Conservation (phyloP, 1,140 invertebrate species). For the Coelopa frigida region DNA sequence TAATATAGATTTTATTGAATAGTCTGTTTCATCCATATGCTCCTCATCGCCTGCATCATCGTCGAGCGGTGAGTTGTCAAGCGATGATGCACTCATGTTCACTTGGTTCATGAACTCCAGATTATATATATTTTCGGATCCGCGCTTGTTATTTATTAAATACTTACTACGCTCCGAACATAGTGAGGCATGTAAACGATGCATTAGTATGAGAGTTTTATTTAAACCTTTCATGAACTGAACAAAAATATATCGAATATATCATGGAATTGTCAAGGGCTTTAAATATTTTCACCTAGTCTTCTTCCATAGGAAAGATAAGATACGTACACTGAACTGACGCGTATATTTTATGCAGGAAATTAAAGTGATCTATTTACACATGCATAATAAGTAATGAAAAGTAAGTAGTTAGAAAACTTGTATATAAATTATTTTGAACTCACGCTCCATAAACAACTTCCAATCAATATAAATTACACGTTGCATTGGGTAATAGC, state of each 20-base stretch:
- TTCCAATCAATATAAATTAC: conserved; percentile 22
- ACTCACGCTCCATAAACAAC: conserved; percentile 44
- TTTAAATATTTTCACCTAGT: too few relatives aligned
- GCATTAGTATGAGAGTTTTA: conserved; percentile 22
- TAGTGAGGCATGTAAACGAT: conserved; percentile 25
- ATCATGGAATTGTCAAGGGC: too few relatives aligned
- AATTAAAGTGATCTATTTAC: conserved; percentile 12
- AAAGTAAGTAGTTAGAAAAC: conserved; percentile 6
- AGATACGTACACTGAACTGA: conserved; percentile 33
- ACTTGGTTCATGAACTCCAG: conserved; percentile 13
- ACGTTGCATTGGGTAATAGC: neutral
- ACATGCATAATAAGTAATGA: neutral
- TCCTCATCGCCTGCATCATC: conserved; percentile 18
- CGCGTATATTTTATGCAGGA: conserved; percentile 9
- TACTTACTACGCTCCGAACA: conserved; percentile 38
- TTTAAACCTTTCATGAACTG: too few relatives aligned
- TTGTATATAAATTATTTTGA: conserved; percentile 6
- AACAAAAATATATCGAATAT: too few relatives aligned
- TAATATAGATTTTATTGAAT: conserved; percentile 17
- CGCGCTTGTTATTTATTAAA: conserved; percentile 34
- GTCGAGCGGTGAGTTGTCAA: conserved; percentile 12
- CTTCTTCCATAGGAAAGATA: neutral
- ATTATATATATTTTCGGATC: conserved; percentile 9
- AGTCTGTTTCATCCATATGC: conserved; percentile 37
- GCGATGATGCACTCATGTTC: conserved; percentile 13